Evolutionary conservation across 2,888 invertebrate genomes (phyloP).

Genomic region (Amphimallon solstitiale): DNA sequence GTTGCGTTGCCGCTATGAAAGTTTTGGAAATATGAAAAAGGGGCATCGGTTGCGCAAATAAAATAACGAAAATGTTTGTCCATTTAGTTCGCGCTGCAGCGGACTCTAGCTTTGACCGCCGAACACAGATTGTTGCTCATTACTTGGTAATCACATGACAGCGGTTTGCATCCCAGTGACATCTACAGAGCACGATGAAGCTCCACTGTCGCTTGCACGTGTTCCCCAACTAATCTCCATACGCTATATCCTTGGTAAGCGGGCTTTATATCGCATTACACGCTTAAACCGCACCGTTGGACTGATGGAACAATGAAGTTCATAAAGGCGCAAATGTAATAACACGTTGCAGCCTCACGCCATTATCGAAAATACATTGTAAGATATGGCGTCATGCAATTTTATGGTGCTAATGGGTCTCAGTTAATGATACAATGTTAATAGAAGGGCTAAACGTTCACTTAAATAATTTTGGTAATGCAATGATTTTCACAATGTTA

Average conservation of each 20-base stretch:
- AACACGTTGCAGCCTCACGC: slow-evolving; percentile 10
- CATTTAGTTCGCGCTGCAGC: too few relatives aligned
- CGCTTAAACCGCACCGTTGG: slow-evolving; percentile 10
- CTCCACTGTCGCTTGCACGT: slow-evolving; percentile 25
- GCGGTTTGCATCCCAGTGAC: slow-evolving; percentile 20
- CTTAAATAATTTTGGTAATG: too few relatives aligned
- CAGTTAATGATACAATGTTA: neutral
- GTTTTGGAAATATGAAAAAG: too few relatives aligned
- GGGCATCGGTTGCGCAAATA: too few relatives aligned
- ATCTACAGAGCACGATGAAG: slow-evolving; percentile 5
- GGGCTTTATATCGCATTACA: slow-evolving; percentile 23
- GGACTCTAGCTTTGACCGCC: neutral
- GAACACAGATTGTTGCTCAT: slow-evolving; percentile 28
- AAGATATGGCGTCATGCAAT: slow-evolving; percentile 9
- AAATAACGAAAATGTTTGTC: too few relatives aligned
- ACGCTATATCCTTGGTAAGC: slow-evolving; percentile 11
- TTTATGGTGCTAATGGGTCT: neutral
- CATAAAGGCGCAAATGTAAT: slow-evolving; percentile 22
- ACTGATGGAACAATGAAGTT: slow-evolving; percentile 19
- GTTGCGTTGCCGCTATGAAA: too few relatives aligned
- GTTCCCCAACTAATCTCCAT: slow-evolving; percentile 23
- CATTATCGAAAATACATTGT: slow-evolving; percentile 10
- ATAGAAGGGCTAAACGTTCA: too few relatives aligned
- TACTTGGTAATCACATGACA: slow-evolving; percentile 24
- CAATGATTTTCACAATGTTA: too few relatives aligned